A percentile compares a stretch with the other conserved stretches of the same genome.
These are phyloP conservation scores for Platycercus adscitus DNA, from an alignment of 2,113 vertebrate species.

Conservation along the genomic window DNA sequence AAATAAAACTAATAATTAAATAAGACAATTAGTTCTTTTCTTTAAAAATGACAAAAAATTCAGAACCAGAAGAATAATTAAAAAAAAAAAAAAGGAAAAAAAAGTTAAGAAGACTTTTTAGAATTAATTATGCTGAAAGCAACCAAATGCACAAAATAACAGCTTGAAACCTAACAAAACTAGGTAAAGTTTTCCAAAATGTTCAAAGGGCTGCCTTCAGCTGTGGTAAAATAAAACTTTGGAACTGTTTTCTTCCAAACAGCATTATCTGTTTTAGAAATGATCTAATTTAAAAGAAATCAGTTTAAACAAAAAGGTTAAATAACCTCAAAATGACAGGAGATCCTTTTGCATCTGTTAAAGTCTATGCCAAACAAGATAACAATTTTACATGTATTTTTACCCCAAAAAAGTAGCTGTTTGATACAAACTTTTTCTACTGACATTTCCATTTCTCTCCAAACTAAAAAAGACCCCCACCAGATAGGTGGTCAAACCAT, in stretches of 20 bases:
- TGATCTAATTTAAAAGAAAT: neutral
- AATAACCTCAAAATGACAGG: slow-evolving; percentile 20
- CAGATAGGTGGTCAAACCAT: neutral
- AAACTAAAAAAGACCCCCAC: neutral
- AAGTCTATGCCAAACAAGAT: neutral
- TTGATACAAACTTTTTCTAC: neutral
- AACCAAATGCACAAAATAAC: neutral
- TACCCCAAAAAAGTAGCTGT: neutral
- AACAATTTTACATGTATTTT: neutral
- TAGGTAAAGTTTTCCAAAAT: neutral
- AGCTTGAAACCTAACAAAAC: neutral
- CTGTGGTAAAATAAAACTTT: neutral
- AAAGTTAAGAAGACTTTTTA: neutral
- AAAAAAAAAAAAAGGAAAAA: too few species aligned
- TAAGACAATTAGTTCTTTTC: neutral
- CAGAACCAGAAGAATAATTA: neutral
- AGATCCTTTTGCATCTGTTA: neutral
- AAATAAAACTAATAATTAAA: neutral
- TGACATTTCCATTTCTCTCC: neutral
- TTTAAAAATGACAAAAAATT: neutral
- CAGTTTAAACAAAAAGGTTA: slow-evolving; percentile 7
- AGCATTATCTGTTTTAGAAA: neutral
- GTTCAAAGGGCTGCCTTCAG: neutral
- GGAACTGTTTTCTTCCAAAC: neutral
- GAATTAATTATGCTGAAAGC: neutral